Evolutionary conservation across 2,888 invertebrate genomes (phyloP).

Genomic region (Sminthurides aquaticus): DNA sequence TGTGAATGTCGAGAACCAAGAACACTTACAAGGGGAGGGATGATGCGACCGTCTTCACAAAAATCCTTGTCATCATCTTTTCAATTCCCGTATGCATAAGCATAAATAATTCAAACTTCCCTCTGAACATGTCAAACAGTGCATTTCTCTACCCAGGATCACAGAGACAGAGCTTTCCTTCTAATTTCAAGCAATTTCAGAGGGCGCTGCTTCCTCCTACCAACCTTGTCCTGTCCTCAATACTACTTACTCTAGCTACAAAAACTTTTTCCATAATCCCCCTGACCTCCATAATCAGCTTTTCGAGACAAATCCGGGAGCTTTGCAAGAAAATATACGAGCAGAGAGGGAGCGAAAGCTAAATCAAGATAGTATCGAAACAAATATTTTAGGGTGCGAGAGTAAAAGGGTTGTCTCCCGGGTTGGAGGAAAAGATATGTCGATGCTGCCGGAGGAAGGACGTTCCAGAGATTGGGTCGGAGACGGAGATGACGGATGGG

Average conservation of each 20-base stretch:
- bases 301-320: not conserved
- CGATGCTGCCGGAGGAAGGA: too few relatives aligned
- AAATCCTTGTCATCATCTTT: not conserved
- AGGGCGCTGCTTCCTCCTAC: too few relatives aligned
- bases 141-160: too few relatives aligned
- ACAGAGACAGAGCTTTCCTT: too few relatives aligned
- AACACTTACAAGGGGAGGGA: too few relatives aligned
- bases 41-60: too few relatives aligned
- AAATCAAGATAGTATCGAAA: not conserved
- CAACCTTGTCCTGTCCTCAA: too few relatives aligned
- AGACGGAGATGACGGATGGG: slow-evolving; percentile 35
- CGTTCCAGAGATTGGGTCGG: slow-evolving; percentile 28
- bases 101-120: not conserved
- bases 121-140: not conserved
- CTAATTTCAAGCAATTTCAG: not conserved
- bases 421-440: too few relatives aligned
- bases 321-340: not conserved
- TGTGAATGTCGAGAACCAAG: too few relatives aligned
- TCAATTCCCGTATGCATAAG: not conserved
- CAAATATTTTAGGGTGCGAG: not conserved
- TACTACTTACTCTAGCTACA: not conserved
- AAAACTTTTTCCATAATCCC: too few relatives aligned
- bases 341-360: too few relatives aligned
- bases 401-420: too few relatives aligned
- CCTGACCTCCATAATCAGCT: not conserved